phyloP scores from a whole-genome alignment of 2,888 invertebrate genomes.

The Apomyelois bistriatella region DNA sequence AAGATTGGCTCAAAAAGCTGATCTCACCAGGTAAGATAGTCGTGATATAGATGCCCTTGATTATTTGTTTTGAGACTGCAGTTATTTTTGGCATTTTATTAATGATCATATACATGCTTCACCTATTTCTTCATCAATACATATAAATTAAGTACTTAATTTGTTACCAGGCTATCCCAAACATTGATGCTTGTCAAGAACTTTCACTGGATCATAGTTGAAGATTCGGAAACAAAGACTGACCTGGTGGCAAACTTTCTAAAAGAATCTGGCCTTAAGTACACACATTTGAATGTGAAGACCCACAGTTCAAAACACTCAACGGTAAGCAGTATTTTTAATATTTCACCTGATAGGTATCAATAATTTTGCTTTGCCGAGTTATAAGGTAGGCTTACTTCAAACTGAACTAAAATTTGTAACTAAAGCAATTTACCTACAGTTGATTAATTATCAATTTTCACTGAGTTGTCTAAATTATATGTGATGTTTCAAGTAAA shows the following conservation, averaged over 20 bases:
- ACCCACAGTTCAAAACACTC: conserved; percentile 68
- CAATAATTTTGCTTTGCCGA: no score
- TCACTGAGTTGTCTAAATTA: no score
- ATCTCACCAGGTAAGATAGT: conserved; percentile 86
- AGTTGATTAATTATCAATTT: no score
- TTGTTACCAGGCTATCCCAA: conserved; percentile 85
- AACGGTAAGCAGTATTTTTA: conserved; percentile 50
- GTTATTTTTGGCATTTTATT: conserved; percentile 22
- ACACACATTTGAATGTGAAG: conserved; percentile 82
- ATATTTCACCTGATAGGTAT: no score
- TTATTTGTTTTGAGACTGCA: conserved; percentile 32
- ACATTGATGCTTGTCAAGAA: conserved; percentile 92
- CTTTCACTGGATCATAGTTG: conserved; percentile 95
- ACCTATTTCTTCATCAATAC: no score
- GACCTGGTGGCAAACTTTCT: conserved; percentile 86
- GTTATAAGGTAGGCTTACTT: no score
- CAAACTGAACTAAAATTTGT: no score
- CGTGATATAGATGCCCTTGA: conserved; percentile 63
- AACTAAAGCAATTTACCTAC: no score
- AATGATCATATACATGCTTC: no score
- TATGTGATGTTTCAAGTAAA: no score
- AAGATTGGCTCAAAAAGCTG: conserved; percentile 94
- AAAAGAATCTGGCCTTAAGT: conserved; percentile 82
- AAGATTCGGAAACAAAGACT: conserved; percentile 88
- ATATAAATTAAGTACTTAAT: conserved; percentile 5